Base-by-base conservation (phyloP, 2,888 invertebrate genomes). In the Steinernema carpocapsae region DNA sequence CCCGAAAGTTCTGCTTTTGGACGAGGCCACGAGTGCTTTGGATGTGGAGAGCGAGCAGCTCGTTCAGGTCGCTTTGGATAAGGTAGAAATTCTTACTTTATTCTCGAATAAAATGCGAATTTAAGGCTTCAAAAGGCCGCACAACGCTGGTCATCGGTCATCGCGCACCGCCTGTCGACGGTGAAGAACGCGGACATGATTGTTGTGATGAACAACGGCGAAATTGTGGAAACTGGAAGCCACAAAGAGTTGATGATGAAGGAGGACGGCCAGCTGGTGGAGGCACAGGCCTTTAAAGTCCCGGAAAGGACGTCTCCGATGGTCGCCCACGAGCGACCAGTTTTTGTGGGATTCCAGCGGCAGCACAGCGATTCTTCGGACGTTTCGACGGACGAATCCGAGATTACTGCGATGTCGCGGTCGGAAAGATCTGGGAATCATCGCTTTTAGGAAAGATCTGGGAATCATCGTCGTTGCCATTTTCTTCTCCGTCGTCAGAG, bases 171-270 rank as follows among this genome's bases (percentile, higher is more conserved):
- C 22, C 83, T 90, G 73, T 90, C 90, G 3, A 90, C 90, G 0
- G 88, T 90, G 56, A 86, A 88, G 78, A 89, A 88, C 43, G 90
- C 90, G 17, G 89, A 90, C 80, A 82, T 87, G 70, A 90, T 90
- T 72, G 87, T 88, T 74, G 88, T 88, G 7, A 87, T 90, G 80
- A 86, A 88, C 75, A 77, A 81, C 17, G 88, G 89, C 72, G 17
- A 85, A 22, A 86, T 89, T 22, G 91, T 91, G 0, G 93, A 93
- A 86, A 89, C 89, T 76, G 93, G 93, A 74, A 92, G 91, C 0
- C 93, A 93, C 87, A 83, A 89, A 0, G 90, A 93, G 81, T 90
- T 93, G 0, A 88, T 93, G 74, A 88, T 90, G 45, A 88, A 89
- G 7, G 92, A 92, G 86, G 90, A 91, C 74, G 93, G 93, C 59